A percentile compares a stretch with the other conserved stretches of the same genome.
These are phyloP conservation scores for Phocoena phocoena DNA, from an alignment of 2,113 vertebrate species.

Conservation along the genomic window DNA sequence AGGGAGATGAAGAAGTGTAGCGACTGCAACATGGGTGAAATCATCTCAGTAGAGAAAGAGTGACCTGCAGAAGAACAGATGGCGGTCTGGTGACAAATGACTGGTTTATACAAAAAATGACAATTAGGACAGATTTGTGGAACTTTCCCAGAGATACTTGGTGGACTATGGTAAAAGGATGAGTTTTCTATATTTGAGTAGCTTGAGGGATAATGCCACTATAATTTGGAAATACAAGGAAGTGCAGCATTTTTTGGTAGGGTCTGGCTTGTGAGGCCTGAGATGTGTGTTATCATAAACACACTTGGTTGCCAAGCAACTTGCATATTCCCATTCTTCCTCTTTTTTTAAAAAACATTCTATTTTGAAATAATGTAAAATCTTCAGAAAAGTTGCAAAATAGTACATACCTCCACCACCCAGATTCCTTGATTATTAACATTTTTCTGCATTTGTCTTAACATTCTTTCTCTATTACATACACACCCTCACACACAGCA, in stretches of 20 bases:
- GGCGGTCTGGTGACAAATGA: neutral
- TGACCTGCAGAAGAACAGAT: neutral
- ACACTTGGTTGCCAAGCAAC: constrained; percentile 56
- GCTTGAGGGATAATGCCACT: neutral
- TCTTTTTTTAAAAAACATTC: neutral
- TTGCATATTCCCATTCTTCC: neutral
- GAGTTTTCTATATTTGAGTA: neutral
- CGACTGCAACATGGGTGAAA: constrained; percentile 34
- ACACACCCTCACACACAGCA: neutral
- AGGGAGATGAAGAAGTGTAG: neutral
- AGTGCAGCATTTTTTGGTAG: neutral
- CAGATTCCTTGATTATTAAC: neutral
- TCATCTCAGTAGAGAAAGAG: constrained; percentile 38
- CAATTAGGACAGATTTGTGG: neutral
- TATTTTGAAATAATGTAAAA: constrained; percentile 45
- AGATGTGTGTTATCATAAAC: constrained; percentile 56
- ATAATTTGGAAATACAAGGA: neutral
- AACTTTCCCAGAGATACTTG: neutral
- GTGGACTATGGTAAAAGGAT: neutral
- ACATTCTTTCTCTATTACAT: neutral
- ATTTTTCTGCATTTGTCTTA: neutral
- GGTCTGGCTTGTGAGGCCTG: neutral
- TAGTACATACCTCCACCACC: neutral
- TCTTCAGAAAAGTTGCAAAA: constrained; percentile 44
- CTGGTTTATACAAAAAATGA: constrained; percentile 19